Evolutionary conservation across 2,888 invertebrate genomes (phyloP), one percentile per base, ranked within the genome.

Genomic region (Acleris sparsana): DNA sequence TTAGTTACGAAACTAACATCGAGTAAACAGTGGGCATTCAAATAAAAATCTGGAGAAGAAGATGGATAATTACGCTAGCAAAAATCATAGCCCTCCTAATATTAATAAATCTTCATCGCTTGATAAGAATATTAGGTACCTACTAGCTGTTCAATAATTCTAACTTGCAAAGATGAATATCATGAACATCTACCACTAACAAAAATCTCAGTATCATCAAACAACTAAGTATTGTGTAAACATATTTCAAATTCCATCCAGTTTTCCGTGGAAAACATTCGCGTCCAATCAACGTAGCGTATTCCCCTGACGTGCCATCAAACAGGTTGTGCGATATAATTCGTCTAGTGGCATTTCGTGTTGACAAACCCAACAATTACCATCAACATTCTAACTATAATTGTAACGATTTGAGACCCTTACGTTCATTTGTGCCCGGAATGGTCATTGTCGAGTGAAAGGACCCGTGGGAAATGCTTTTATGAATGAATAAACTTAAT

Each of bases 271-370:
- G 52, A 20, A 65, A 66, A 18, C 66, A 66, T 66, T 66, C 61
- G 56, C 46, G 17, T 66, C 61, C 66, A 57, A 62, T 66, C 61
- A 66, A 16, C 52, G 61, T 52, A 55, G 43, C 11, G 25, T 56
- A 66, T 62, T 62, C 56, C 57, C 61, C 25, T 2, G 61, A 62
- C 61, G 33, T 43, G 56, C 57, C 66, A 62, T 66, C 66, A 66
- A 66, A 66, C 61, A 62, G 51, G 66, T 60, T 22, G 1, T 46
- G 44, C 56, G 48, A 33, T 52, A 39, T 65, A 65, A 61, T 66
- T 66, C 44, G 53, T 46, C 56, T 60, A 22, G 56, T 61, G 56
- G n/a, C 66, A 48, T 56, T 61, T 57, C 44, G 56, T 49, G 59
- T 46, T 17, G 20, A 65, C 49, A 60, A 60, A 53, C 49, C 55